Conservation (phyloP, 2,113 vertebrate genomes). For the Malurus melanocephalus region DNA sequence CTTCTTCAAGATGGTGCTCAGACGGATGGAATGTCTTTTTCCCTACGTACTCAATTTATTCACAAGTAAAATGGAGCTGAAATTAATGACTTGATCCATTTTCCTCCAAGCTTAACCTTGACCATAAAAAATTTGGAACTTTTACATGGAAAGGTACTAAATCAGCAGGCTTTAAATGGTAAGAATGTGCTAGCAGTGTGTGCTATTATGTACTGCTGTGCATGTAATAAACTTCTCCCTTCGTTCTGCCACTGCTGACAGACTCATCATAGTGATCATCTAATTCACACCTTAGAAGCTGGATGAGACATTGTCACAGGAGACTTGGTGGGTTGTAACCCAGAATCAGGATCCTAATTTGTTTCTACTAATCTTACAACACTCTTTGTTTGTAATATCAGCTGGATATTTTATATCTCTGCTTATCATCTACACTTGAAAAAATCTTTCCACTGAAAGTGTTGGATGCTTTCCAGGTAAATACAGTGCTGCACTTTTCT, state of each 20-base stretch:
- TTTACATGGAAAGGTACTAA: neutral
- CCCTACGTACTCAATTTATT: neutral
- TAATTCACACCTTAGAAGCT: constrained; percentile 11
- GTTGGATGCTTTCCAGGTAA: neutral
- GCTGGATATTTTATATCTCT: constrained; percentile 22
- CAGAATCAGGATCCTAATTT: neutral
- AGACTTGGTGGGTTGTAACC: neutral
- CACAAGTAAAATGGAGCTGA: neutral
- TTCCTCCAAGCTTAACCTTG: neutral
- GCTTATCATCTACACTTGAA: neutral
- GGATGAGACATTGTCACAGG: neutral
- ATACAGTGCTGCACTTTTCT: neutral
- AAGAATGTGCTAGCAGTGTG: neutral
- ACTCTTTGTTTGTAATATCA: neutral
- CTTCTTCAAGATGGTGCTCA: neutral
- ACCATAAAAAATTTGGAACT: neutral
- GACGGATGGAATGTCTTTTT: neutral
- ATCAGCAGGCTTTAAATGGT: neutral
- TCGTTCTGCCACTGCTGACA: neutral
- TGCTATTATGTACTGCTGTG: neutral
- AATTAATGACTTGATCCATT: neutral
- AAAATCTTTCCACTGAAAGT: neutral
- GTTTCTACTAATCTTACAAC: neutral
- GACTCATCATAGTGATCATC: neutral
- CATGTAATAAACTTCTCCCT: neutral